Percentiles rank a stretch among this genome's conserved stretches.
phyloP scores from a whole-genome alignment of 2,797 vertebrate species.

The Xenops minutus region DNA sequence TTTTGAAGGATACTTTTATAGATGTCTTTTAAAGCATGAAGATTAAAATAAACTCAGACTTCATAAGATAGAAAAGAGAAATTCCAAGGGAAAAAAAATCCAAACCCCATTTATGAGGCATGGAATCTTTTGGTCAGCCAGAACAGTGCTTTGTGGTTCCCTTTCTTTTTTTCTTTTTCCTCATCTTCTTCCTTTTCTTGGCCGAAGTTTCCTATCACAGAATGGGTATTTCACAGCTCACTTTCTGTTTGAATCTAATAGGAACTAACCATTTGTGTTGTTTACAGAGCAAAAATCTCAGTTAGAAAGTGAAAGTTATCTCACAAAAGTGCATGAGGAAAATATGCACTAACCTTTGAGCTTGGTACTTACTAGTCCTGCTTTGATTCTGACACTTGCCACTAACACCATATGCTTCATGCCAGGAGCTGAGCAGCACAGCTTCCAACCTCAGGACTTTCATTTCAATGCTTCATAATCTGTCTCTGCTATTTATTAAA shows the following conservation, averaged over 20 bases:
- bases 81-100: background rate
- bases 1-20: background rate
- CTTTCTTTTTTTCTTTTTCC: background rate
- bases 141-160: background rate
- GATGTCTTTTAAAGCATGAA: background rate
- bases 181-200: accelerated
- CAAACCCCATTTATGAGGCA: background rate
- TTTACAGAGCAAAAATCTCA: background rate
- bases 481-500: background rate
- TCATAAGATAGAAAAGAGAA: background rate
- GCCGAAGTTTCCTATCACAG: background rate
- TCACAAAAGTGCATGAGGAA: background rate
- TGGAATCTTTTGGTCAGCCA: background rate
- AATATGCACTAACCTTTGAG: background rate
- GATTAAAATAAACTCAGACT: background rate
- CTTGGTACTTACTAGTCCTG: background rate
- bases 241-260: background rate
- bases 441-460: background rate
- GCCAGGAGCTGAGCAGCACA: background rate
- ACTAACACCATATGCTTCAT: background rate
- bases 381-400: background rate
- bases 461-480: background rate
- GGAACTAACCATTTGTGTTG: background rate
- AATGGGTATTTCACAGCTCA: background rate
- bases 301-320: background rate